Evolutionary conservation across 1,140 invertebrate species (phyloP).

Genomic region (Lepidostoma basale): DNA sequence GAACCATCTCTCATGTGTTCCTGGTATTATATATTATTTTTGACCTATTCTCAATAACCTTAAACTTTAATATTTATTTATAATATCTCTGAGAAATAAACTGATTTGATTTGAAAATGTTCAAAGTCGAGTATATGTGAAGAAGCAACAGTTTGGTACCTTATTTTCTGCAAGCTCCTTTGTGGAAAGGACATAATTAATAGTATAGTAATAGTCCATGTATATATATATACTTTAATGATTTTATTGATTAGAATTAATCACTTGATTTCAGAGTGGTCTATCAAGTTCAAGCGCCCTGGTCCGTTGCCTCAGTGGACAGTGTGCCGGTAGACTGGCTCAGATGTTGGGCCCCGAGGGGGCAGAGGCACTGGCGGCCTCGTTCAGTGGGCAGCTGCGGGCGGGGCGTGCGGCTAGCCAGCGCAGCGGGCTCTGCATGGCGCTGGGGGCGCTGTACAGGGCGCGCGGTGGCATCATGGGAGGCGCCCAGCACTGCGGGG

Average conservation of each 20-base stretch:
- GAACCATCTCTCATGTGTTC: too few species aligned
- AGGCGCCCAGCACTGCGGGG: conserved; percentile 47
- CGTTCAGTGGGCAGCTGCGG: conserved; percentile 37
- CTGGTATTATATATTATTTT: too few species aligned
- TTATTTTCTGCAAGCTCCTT: too few species aligned
- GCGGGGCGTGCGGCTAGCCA: conserved; percentile 38
- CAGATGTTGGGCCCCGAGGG: conserved; percentile 49
- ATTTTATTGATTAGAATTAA: not conserved
- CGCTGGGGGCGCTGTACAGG: conserved; percentile 64
- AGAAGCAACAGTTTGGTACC: too few species aligned
- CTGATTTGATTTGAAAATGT: too few species aligned
- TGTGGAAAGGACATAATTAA: too few species aligned
- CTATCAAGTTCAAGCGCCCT: conserved; percentile 85
- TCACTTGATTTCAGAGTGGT: conserved; percentile 62
- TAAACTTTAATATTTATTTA: too few species aligned
- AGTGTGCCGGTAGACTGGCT: conserved; percentile 67
- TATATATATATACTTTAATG: not conserved
- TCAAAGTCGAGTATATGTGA: too few species aligned
- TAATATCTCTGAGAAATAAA: too few species aligned
- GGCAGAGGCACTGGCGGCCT: conserved; percentile 47
- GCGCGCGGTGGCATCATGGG: conserved; percentile 52
- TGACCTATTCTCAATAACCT: too few species aligned
- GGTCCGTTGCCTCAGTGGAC: conserved; percentile 88
- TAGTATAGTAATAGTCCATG: too few species aligned
- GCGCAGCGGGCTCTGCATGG: conserved; percentile 87